These are phyloP conservation scores for Sebastes alutus DNA, from an alignment of 2,797 vertebrate species.

Conservation along the genomic window DNA sequence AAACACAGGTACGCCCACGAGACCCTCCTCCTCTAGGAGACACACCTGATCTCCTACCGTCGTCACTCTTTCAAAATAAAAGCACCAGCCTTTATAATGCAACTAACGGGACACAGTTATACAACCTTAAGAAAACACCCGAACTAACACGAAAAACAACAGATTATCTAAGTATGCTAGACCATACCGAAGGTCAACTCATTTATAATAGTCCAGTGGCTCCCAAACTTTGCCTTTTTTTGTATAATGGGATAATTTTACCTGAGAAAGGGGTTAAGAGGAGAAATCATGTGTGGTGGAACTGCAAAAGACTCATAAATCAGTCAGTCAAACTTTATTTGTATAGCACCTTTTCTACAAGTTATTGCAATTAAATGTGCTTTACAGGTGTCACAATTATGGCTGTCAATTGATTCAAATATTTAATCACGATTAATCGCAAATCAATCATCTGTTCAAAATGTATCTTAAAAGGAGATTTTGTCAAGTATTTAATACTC, in stretches of 20 bases:
- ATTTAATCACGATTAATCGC: no score
- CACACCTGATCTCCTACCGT: neutral
- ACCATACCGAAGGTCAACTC: neutral
- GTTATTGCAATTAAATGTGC: neutral
- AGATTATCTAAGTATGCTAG: neutral
- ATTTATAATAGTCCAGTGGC: neutral
- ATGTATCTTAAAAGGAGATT: no score
- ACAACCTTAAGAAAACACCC: neutral
- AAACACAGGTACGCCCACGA: neutral
- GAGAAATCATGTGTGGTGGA: neutral
- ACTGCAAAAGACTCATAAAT: neutral
- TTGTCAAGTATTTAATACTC: no score
- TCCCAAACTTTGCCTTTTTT: neutral
- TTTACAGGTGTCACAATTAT: neutral
- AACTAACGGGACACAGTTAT: no score
- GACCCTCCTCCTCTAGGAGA: neutral
- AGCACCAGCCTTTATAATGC: neutral
- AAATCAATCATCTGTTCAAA: no score
- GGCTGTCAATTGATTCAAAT: no score
- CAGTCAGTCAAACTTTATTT: neutral
- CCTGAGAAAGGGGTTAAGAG: neutral
- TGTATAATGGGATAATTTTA: neutral
- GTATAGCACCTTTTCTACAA: neutral
- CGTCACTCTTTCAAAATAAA: neutral
- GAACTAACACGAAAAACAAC: neutral